Percentiles rank a stretch among this genome's conserved stretches.
These are phyloP conservation scores for Myotis brandtii DNA, from an alignment of 2,113 vertebrate genomes.

Conservation along the genomic window DNA sequence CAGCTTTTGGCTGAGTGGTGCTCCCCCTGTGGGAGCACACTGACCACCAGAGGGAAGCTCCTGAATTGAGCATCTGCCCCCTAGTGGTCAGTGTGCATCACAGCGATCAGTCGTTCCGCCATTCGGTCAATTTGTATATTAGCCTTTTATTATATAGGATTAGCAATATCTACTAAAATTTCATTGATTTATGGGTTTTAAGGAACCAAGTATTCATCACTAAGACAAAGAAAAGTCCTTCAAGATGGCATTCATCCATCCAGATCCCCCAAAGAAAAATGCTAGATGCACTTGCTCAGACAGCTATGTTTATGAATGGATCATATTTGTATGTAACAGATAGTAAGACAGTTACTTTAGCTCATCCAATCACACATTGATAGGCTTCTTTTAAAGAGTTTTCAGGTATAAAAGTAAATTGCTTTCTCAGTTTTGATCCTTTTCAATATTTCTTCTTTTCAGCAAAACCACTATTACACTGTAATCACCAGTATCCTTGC, in stretches of 20 bases:
- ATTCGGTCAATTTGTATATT: too few relatives aligned
- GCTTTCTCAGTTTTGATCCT: neutral
- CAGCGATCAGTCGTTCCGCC: rapidly evolving
- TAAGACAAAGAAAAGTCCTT: neutral
- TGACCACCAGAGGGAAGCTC: too few relatives aligned
- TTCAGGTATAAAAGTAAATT: neutral
- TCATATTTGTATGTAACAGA: neutral
- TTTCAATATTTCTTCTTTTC: neutral
- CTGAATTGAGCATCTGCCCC: too few relatives aligned
- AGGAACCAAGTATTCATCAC: neutral
- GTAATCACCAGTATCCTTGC: neutral
- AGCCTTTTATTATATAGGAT: too few relatives aligned
- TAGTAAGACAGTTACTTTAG: neutral
- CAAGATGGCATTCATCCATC: neutral
- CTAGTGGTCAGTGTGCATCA: too few relatives aligned
- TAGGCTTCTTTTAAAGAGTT: neutral
- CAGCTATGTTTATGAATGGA: neutral
- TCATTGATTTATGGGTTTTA: neutral
- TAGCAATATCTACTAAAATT: neutral
- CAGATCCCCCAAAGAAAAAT: neutral
- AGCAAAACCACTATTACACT: neutral
- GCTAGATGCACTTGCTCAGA: neutral
- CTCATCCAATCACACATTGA: neutral
- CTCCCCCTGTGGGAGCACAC: too few relatives aligned
- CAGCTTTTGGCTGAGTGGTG: too few relatives aligned